Percentiles rank a stretch among this genome's conserved stretches.
Evolutionary conservation across 2,888 invertebrate genomes (phyloP).

Genomic region (Meteorus cinctellus): DNA sequence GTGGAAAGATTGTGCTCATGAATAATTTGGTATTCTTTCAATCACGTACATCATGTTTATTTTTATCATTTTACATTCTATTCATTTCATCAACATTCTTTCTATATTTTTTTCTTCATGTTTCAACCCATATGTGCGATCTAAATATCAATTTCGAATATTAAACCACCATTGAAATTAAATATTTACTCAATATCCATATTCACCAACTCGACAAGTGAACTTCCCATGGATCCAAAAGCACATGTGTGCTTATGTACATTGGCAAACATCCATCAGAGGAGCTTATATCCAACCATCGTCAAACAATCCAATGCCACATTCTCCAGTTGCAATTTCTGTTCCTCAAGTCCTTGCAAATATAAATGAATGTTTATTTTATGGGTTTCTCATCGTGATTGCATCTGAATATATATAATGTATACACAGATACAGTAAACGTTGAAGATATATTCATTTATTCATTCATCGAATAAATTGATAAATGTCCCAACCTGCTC

Average conservation of each 20-base stretch:
- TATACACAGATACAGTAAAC: background rate
- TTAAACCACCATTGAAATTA: background rate
- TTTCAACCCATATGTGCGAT: background rate
- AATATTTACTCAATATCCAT: conserved; percentile 4
- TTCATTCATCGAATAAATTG: background rate
- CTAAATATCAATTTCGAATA: background rate
- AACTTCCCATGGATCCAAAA: background rate
- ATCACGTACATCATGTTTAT: too few species aligned
- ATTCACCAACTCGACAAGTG: background rate
- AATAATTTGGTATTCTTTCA: too few species aligned
- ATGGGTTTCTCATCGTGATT: background rate
- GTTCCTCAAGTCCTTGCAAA: background rate
- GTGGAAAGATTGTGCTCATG: too few species aligned
- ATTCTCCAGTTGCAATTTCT: background rate
- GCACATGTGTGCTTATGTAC: background rate
- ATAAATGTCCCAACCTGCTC: background rate
- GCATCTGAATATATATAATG: background rate
- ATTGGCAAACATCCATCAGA: background rate
- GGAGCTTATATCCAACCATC: background rate
- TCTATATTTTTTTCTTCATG: too few species aligned
- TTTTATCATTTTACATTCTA: conserved; percentile 44
- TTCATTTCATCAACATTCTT: background rate
- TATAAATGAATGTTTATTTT: conserved; percentile 8
- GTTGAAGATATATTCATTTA: background rate
- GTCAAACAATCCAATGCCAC: background rate